Percentiles rank a stretch among this genome's conserved stretches.
phyloP scores from a whole-genome alignment of 2,113 vertebrate genomes.

The Struthidea cinerea region DNA sequence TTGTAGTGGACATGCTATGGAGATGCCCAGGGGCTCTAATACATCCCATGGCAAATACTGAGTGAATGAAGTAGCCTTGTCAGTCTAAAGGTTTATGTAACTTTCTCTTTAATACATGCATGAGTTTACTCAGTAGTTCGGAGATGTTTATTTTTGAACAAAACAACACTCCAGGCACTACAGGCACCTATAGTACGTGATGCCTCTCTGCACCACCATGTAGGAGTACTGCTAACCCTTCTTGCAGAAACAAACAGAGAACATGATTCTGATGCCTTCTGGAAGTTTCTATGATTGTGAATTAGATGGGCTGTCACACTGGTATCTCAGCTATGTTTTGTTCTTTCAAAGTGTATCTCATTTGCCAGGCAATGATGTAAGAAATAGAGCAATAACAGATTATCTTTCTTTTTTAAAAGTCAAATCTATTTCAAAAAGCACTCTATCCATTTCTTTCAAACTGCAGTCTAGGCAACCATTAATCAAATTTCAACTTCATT shows the following conservation, averaged over 20 bases:
- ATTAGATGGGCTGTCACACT: background rate
- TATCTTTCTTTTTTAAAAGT: background rate
- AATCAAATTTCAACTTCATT: constrained; percentile 1
- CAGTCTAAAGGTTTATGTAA: background rate
- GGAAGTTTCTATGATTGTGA: background rate
- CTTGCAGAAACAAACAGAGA: background rate
- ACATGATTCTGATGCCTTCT: background rate
- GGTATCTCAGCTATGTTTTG: background rate
- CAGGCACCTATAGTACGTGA: fast-evolving
- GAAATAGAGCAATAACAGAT: background rate
- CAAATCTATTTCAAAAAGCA: background rate
- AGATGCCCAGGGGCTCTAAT: background rate
- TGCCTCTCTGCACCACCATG: background rate
- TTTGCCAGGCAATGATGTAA: background rate
- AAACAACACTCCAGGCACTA: background rate
- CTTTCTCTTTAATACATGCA: background rate
- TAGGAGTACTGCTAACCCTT: background rate
- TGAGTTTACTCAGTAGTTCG: background rate
- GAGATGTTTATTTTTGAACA: background rate
- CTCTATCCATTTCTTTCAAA: background rate
- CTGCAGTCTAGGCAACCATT: background rate
- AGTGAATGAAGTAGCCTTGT: background rate
- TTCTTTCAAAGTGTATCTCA: background rate
- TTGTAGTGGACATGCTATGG: background rate
- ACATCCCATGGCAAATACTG: background rate